These are phyloP conservation scores for Indicator indicator DNA, from an alignment of 2,113 vertebrate genomes.

Conservation along the genomic window DNA sequence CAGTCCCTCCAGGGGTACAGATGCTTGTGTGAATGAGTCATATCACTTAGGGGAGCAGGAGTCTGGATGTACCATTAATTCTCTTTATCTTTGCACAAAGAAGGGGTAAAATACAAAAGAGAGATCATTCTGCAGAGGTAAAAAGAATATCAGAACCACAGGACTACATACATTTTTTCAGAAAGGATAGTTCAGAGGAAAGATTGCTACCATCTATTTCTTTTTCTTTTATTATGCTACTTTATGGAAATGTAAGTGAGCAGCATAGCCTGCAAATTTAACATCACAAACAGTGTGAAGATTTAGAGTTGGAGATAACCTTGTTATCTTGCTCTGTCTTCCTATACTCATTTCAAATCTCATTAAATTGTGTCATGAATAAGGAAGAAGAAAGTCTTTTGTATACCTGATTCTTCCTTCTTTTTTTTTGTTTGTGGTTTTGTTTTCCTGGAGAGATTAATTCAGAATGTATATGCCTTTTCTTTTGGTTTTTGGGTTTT, in stretches of 20 bases:
- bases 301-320: slow-evolving; percentile 37
- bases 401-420: neutral
- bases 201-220: neutral
- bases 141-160: slow-evolving; percentile 8
- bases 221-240: slow-evolving; percentile 31
- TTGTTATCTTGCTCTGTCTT: slow-evolving; percentile 47
- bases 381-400: neutral
- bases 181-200: slow-evolving; percentile 20
- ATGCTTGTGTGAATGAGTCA: slow-evolving; percentile 38
- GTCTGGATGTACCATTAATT: neutral
- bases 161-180: slow-evolving; percentile 1
- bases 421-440: neutral
- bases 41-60: slow-evolving; percentile 15
- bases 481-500: neutral
- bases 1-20: slow-evolving; percentile 32
- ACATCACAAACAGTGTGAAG: slow-evolving; percentile 46
- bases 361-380: slow-evolving; percentile 41
- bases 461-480: neutral
- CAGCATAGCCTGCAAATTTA: slow-evolving; percentile 40
- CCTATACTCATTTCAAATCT: slow-evolving; percentile 40
- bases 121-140: neutral
- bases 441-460: neutral
- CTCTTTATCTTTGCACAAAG: slow-evolving; percentile 12
- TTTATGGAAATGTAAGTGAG: slow-evolving; percentile 50
- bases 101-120: slow-evolving; percentile 9